Evolutionary conservation across 2,797 vertebrate species (phyloP).

Genomic region (Choloepus didactylus): DNA sequence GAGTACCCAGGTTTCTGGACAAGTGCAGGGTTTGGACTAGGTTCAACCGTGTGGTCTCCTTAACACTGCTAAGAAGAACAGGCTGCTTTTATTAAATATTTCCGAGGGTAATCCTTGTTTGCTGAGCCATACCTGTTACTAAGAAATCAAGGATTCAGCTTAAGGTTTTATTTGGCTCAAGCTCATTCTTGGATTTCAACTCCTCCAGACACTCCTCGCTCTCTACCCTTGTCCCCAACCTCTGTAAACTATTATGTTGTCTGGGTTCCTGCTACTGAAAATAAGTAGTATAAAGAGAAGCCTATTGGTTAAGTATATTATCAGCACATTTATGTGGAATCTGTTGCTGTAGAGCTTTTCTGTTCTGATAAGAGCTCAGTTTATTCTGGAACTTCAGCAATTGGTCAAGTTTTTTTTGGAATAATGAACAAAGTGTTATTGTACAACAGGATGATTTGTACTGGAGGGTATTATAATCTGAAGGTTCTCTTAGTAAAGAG

Average conservation of each 20-base stretch:
- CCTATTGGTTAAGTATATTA: constrained; percentile 8
- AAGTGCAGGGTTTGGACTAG: background rate
- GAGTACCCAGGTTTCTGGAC: background rate
- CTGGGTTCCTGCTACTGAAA: constrained; percentile 48
- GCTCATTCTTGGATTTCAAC: constrained; percentile 52
- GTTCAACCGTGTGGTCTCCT: background rate
- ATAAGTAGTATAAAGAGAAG: background rate
- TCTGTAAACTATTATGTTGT: constrained; percentile 27
- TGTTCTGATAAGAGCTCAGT: constrained; percentile 4
- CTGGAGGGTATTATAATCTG: background rate
- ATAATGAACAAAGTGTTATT: background rate
- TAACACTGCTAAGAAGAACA: background rate
- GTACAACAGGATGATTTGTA: background rate
- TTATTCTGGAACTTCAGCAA: background rate
- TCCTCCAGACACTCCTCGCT: background rate
- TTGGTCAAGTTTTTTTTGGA: background rate
- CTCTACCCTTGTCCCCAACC: background rate
- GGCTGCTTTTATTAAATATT: constrained; percentile 55
- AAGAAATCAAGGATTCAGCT: constrained; percentile 65
- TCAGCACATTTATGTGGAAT: constrained; percentile 16
- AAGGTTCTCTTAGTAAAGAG: background rate
- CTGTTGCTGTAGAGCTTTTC: background rate
- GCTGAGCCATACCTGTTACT: constrained; percentile 27
- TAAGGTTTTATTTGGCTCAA: constrained; percentile 64
- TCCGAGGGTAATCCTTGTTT: constrained; percentile 59